These are phyloP conservation scores for Myzus persicae DNA, from an alignment of 1,140 invertebrate genomes.

Conservation along the genomic window DNA sequence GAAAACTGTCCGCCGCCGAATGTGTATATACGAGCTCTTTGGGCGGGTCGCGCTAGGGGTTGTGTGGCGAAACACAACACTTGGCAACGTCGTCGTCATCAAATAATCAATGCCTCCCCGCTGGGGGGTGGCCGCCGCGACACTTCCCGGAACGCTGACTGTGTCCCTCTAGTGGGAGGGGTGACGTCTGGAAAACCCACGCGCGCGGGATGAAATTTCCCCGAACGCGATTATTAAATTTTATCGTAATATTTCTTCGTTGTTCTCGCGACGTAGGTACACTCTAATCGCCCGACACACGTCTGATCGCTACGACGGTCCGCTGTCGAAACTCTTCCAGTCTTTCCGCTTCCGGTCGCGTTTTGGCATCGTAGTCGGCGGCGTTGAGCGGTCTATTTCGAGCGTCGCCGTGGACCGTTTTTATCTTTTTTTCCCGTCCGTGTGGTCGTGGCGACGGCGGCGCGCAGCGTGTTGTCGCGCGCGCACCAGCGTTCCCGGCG, in stretches of 20 bases:
- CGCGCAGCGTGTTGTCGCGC: not conserved
- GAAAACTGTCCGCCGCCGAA: not conserved
- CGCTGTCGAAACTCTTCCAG: not conserved
- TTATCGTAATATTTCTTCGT: not conserved
- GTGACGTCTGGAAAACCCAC: not conserved
- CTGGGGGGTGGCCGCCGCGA: not conserved
- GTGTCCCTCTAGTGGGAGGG: not conserved
- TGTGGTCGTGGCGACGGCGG: not conserved
- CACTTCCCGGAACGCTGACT: not conserved
- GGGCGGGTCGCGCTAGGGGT: not conserved
- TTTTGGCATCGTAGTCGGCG: not conserved
- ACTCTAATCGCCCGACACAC: not conserved
- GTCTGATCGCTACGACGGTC: not conserved
- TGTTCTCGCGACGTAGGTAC: not conserved
- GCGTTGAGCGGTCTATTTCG: conserved; percentile 42
- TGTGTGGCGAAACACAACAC: not conserved
- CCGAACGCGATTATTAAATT: not conserved
- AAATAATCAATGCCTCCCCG: conserved; percentile 37
- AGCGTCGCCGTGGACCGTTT: not conserved
- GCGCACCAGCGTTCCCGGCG: not conserved
- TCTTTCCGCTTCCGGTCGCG: not conserved
- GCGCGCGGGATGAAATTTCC: not conserved
- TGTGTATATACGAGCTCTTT: not conserved
- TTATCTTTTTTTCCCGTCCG: not conserved
- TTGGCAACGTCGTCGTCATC: conserved; percentile 33